These are phyloP conservation scores for Manacus vitellinus DNA, from an alignment of 2,113 vertebrate species.

Conservation along the genomic window DNA sequence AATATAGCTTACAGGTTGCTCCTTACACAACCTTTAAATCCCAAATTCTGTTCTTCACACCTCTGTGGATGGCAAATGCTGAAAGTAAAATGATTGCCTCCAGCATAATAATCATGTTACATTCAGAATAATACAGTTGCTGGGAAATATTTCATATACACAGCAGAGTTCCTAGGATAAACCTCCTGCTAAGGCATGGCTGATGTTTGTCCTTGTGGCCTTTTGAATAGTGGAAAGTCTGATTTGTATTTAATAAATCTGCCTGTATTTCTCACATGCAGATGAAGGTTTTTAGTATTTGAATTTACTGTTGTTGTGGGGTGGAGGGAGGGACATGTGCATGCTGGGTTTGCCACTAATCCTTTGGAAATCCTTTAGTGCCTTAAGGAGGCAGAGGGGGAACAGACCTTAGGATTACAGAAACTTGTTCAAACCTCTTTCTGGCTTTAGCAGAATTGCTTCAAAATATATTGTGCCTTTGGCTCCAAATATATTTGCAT, in stretches of 20 bases:
- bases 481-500: conserved; percentile 20
- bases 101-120: not conserved
- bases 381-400: conserved; percentile 59
- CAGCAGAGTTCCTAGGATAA: not conserved
- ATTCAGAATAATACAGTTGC: not conserved
- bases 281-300: not conserved
- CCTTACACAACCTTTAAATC: not conserved
- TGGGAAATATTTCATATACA: not conserved
- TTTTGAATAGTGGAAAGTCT: not conserved
- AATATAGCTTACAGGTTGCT: not conserved
- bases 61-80: not conserved
- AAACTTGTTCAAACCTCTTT: conserved; percentile 38
- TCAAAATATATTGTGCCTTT: conserved; percentile 34
- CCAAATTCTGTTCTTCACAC: not conserved
- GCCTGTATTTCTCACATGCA: not conserved
- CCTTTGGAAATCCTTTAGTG: conserved; percentile 65
- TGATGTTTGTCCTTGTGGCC: not conserved
- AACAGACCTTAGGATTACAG: conserved; percentile 14
- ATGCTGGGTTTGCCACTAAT: conserved; percentile 19
- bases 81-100: not conserved
- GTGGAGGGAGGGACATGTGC: not conserved
- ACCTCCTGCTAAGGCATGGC: not conserved
- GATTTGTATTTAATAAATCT: not conserved
- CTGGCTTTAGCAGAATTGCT: conserved; percentile 24
- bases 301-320: not conserved